A percentile compares a stretch with the other conserved stretches of the same genome.
These are phyloP conservation scores for Mus pahari DNA, from an alignment of 2,113 vertebrate genomes.

Conservation along the genomic window DNA sequence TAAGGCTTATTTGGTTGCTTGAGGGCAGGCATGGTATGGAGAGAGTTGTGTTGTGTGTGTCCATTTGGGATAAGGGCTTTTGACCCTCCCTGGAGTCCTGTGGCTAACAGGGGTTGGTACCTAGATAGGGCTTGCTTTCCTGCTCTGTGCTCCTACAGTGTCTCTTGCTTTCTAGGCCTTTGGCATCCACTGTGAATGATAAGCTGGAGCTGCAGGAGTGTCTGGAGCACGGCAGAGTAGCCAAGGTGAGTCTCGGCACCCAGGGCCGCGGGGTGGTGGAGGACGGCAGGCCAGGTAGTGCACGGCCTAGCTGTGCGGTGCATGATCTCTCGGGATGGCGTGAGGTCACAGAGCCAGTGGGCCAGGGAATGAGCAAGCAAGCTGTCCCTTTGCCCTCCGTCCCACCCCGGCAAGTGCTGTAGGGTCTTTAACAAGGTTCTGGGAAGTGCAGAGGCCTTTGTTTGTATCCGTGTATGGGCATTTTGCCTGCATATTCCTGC, in stretches of 20 bases:
- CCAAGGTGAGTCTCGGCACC: conserved; percentile 91
- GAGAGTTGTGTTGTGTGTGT: background rate
- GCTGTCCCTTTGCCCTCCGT: background rate
- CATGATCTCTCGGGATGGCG: background rate
- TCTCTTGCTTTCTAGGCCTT: conserved; percentile 88
- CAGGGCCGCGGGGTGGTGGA: background rate
- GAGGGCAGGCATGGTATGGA: background rate
- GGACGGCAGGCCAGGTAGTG: background rate
- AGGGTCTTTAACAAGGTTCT: background rate
- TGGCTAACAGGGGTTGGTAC: background rate
- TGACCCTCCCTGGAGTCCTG: background rate
- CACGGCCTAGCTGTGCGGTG: rapidly evolving
- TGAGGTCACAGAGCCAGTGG: background rate
- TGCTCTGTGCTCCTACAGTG: background rate
- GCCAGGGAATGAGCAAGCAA: background rate
- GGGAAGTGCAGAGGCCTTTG: background rate
- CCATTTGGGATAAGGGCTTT: too few relatives aligned
- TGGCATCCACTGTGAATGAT: conserved; percentile 93
- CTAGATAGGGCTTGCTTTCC: background rate
- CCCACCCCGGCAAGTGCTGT: background rate
- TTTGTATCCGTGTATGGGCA: background rate
- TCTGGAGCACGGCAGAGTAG: conserved; percentile 97
- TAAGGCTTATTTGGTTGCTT: background rate
- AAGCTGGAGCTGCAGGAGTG: conserved; percentile 97
- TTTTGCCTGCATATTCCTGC: background rate